Evolutionary conservation across 1,140 invertebrate genomes (phyloP).

Genomic region (Trichonephila clavata): DNA sequence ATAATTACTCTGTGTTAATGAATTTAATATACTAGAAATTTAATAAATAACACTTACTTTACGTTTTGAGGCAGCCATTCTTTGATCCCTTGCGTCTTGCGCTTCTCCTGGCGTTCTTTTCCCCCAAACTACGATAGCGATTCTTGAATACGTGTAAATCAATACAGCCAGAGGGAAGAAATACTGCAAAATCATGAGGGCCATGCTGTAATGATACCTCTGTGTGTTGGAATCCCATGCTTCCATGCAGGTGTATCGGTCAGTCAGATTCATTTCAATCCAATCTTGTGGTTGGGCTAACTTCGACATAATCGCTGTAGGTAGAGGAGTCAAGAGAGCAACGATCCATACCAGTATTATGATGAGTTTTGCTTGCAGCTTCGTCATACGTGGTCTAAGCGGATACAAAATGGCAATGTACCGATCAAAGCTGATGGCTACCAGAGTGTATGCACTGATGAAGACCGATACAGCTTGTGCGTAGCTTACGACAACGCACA

Average conservation of each 20-base stretch:
- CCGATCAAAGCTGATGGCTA: conserved; percentile 92
- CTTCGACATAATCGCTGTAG: conserved; percentile 86
- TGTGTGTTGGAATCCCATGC: conserved; percentile 80
- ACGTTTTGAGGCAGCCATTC: conserved; percentile 91
- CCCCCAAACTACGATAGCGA: conserved; percentile 94
- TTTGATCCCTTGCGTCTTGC: conserved; percentile 88
- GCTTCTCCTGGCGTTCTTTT: conserved; percentile 92
- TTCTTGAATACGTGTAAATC: conserved; percentile 91
- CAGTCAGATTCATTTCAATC: conserved; percentile 85
- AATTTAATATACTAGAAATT: too few species aligned
- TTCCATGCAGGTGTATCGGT: conserved; percentile 80
- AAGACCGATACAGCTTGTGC: conserved; percentile 82
- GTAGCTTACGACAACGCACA: conserved; percentile 90
- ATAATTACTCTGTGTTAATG: too few species aligned
- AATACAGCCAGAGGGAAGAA: conserved; percentile 90
- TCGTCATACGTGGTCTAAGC: conserved; percentile 88
- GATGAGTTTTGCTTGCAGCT: conserved; percentile 86
- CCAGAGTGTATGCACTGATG: conserved; percentile 90
- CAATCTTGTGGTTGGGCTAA: conserved; percentile 83
- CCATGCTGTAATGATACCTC: conserved; percentile 87
- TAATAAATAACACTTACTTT: conserved; percentile 86
- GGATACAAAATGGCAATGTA: conserved; percentile 95
- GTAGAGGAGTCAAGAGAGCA: conserved; percentile 89
- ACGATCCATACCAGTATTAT: conserved; percentile 89
- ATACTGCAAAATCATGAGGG: conserved; percentile 91